A percentile compares a stretch with the other conserved stretches of the same genome.
phyloP scores from a whole-genome alignment of 2,888 invertebrate species.

The Ennomos erosarius region DNA sequence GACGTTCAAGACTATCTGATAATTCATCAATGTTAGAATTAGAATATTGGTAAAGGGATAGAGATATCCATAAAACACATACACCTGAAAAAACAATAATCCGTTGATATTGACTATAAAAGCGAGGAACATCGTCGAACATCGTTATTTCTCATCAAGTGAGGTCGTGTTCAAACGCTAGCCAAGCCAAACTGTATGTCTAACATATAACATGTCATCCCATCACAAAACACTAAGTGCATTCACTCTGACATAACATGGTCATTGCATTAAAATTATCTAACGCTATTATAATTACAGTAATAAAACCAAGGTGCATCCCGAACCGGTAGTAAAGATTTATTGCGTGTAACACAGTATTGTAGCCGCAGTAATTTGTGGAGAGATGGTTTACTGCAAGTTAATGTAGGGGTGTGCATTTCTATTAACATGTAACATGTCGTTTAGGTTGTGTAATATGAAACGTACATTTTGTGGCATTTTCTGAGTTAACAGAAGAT shows the following conservation, averaged over 20 bases:
- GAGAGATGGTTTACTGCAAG: constrained; percentile 1
- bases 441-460: constrained; percentile 17
- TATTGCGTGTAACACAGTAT: constrained; percentile 11
- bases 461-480: not conserved
- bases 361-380: constrained; percentile 6
- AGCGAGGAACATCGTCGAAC: not conserved
- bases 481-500: no score
- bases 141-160: no score
- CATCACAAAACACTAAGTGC: not conserved
- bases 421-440: constrained; percentile 15
- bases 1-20: no score
- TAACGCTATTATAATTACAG: constrained; percentile 26
- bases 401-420: constrained; percentile 13
- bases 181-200: no score
- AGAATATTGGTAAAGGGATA: no score
- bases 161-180: no score
- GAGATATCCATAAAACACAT: no score
- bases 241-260: constrained; percentile 21
- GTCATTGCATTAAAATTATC: constrained; percentile 28
- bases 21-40: no score
- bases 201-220: constrained; percentile 9
- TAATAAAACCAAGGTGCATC: constrained; percentile 24
- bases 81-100: no score
- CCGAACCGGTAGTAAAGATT: constrained; percentile 14
- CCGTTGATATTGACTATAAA: no score